Percentiles rank a stretch among this genome's conserved stretches.
These are phyloP conservation scores for Xestoiulus laeticollis DNA, from an alignment of 2,888 invertebrate species.

Conservation along the genomic window DNA sequence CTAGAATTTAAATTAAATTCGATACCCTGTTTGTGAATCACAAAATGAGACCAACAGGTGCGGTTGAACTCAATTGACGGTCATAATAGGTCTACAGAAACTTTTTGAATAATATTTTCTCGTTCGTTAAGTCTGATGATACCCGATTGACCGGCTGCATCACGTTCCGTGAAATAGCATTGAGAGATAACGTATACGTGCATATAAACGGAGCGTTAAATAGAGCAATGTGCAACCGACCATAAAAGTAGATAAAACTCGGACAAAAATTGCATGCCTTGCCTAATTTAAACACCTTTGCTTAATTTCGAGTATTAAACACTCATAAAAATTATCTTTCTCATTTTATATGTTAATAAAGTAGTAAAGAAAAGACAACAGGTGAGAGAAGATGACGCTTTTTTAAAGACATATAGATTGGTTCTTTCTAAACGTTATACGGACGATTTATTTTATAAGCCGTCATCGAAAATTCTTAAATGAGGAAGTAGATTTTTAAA, in stretches of 20 bases:
- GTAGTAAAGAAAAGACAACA: neutral
- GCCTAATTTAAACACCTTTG: neutral
- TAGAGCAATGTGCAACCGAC: neutral
- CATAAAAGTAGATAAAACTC: neutral
- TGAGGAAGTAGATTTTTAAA: no score
- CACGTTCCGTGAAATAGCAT: neutral
- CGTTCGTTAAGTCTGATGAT: neutral
- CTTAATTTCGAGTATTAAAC: neutral
- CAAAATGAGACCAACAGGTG: neutral
- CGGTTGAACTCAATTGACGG: no score
- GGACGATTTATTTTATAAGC: no score
- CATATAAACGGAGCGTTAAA: no score
- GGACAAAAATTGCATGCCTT: neutral
- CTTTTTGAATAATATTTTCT: neutral
- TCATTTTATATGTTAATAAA: neutral
- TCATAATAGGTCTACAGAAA: no score
- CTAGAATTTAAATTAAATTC: no score
- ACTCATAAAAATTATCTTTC: neutral
- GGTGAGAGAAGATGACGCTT: neutral
- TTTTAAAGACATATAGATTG: no score
- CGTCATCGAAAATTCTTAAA: no score
- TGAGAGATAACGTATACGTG: no score
- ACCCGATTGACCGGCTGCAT: neutral
- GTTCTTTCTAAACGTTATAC: no score
- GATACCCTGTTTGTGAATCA: neutral